A percentile compares a stretch with the other conserved stretches of the same genome.
Evolutionary conservation across 2,797 vertebrate species (phyloP).

Genomic region (Calcarius lapponicus): DNA sequence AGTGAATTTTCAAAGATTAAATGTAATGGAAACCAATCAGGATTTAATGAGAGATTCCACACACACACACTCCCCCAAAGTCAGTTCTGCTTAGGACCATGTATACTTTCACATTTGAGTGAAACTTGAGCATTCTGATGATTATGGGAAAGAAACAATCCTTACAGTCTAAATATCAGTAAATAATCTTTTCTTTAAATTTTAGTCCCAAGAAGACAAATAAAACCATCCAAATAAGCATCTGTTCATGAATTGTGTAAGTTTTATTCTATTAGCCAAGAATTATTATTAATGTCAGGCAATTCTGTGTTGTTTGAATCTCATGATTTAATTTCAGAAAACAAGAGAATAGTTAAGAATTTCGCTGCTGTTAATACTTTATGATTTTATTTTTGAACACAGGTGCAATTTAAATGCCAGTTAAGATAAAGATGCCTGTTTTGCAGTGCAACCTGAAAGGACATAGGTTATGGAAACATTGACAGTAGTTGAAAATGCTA

Average conservation of each 20-base stretch:
- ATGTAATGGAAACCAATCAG: neutral
- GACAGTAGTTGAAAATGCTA: neutral
- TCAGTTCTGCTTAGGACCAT: neutral
- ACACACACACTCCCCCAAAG: rapidly evolving
- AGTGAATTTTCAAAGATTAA: neutral
- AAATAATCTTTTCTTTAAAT: neutral
- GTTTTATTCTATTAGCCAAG: neutral
- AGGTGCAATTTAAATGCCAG: neutral
- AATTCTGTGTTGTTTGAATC: neutral
- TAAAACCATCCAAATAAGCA: neutral
- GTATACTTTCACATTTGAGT: neutral
- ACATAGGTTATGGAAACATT: neutral
- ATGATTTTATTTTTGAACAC: neutral
- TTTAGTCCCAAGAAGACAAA: neutral
- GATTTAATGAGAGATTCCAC: neutral
- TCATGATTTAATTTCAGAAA: neutral
- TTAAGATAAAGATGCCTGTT: neutral
- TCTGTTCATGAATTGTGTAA: neutral
- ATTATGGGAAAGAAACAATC: neutral
- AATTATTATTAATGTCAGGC: neutral
- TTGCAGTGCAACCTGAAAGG: neutral
- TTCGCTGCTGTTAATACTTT: neutral
- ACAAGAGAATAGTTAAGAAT: neutral
- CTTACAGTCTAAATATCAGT: neutral
- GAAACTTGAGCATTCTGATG: neutral